These are phyloP conservation scores for Sitophilus oryzae DNA, from an alignment of 1,140 invertebrate genomes.

Conservation along the genomic window DNA sequence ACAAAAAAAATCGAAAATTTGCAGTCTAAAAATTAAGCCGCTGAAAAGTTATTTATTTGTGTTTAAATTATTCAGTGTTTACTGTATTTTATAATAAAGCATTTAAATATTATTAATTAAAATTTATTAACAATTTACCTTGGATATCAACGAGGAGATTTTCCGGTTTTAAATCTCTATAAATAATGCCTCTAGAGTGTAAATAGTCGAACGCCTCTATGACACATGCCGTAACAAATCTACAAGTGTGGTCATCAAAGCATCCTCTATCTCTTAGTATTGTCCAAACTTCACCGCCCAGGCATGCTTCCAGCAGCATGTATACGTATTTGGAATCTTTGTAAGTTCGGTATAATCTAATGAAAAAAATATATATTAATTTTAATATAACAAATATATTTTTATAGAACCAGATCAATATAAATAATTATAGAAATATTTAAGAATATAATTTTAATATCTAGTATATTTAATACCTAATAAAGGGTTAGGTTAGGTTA, in stretches of 20 bases:
- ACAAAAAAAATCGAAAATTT: too few relatives aligned
- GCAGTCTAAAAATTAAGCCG: too few relatives aligned
- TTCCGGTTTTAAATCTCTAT: conserved; percentile 77
- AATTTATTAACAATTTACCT: conserved; percentile 43
- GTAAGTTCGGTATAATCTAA: conserved; percentile 69
- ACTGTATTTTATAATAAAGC: not conserved
- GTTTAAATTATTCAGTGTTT: too few relatives aligned
- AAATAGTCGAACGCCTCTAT: conserved; percentile 73
- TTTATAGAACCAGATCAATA: too few relatives aligned
- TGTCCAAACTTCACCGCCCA: conserved; percentile 85
- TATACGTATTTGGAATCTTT: conserved; percentile 81
- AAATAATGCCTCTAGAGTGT: conserved; percentile 68
- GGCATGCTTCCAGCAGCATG: conserved; percentile 78
- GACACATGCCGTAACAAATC: conserved; percentile 71
- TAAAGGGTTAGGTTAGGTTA: too few relatives aligned
- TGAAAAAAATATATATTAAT: conserved; percentile 5
- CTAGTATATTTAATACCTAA: too few relatives aligned
- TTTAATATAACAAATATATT: too few relatives aligned
- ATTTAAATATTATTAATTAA: not conserved
- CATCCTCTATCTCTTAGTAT: conserved; percentile 63
- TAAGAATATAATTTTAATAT: too few relatives aligned
- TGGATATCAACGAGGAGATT: conserved; percentile 66
- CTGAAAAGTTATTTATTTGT: too few relatives aligned
- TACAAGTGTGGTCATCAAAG: conserved; percentile 67
- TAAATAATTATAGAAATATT: too few relatives aligned